phyloP scores from a whole-genome alignment of 92 coral and sea anemone genomes.

The Chrysogorgia sp. region DNA sequence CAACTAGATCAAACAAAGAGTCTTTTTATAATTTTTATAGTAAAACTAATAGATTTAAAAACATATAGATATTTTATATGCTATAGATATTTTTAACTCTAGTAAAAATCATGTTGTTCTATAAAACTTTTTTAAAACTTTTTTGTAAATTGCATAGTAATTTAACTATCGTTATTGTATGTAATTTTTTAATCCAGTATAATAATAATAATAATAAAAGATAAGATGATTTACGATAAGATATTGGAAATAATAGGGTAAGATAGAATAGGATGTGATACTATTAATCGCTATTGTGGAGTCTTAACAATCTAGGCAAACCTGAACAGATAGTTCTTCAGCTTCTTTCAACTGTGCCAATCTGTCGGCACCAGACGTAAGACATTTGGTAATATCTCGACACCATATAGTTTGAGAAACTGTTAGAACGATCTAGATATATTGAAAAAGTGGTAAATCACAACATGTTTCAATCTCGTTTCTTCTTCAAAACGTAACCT shows the following conservation, averaged over 20 bases:
- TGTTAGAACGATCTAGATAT: slow-evolving; percentile 73
- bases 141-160: no score
- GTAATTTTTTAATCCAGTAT: no score
- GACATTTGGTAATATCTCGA: slow-evolving; percentile 84
- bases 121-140: no score
- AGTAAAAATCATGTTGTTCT: no score
- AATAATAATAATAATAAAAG: no score
- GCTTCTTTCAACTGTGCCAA: slow-evolving; percentile 78
- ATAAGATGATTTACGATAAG: no score
- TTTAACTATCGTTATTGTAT: no score
- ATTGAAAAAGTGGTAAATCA: not conserved
- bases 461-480: not conserved
- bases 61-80: no score
- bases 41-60: no score
- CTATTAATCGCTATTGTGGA: not conserved
- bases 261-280: not conserved
- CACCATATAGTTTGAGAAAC: slow-evolving; percentile 99
- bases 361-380: slow-evolving; percentile 84
- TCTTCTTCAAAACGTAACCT: not conserved
- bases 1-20: no score
- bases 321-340: slow-evolving; percentile 78
- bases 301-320: slow-evolving; percentile 4
- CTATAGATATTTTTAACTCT: no score
- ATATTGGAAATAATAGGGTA: not conserved
- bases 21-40: no score